phyloP scores from a whole-genome alignment of 1,140 invertebrate species.

The Carposina sasakii region DNA sequence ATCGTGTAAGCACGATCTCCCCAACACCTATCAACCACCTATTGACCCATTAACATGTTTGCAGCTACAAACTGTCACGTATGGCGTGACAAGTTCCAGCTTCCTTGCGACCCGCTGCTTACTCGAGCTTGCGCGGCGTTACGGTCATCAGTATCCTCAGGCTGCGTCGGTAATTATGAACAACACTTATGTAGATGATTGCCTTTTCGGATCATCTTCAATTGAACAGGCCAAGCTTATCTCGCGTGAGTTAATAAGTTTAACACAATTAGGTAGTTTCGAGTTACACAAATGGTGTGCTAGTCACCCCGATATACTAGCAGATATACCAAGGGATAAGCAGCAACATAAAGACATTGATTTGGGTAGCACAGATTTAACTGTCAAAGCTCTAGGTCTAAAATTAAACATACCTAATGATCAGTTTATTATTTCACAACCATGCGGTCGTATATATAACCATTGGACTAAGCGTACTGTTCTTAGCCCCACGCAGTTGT shows the following conservation, averaged over 20 bases:
- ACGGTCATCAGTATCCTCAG: conserved; percentile 6
- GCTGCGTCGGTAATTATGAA: conserved; percentile 10
- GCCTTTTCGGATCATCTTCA: not conserved
- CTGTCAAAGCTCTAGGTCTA: conserved; percentile 6
- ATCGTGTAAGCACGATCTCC: too few species aligned
- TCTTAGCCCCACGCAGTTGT: conserved; percentile 18
- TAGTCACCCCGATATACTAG: conserved; percentile 9
- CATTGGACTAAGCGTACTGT: conserved; percentile 18
- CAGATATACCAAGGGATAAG: conserved; percentile 4
- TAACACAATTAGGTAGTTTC: conserved; percentile 10
- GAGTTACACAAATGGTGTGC: conserved; percentile 16
- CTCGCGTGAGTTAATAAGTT: not conserved
- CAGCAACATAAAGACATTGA: not conserved
- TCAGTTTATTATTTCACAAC: conserved; percentile 6
- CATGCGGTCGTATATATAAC: not conserved
- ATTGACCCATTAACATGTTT: not conserved
- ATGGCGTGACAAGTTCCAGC: conserved; percentile 24
- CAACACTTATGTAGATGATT: conserved; percentile 15
- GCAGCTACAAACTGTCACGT: conserved; percentile 23
- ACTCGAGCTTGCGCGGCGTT: conserved; percentile 7
- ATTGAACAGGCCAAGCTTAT: conserved; percentile 1
- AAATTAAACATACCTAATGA: conserved; percentile 2
- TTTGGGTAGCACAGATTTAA: not conserved
- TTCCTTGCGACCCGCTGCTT: conserved; percentile 22
- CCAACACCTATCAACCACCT: too few species aligned